Evolutionary conservation across 1,140 invertebrate genomes (phyloP).

Genomic region (Macrobrachium nipponense): DNA sequence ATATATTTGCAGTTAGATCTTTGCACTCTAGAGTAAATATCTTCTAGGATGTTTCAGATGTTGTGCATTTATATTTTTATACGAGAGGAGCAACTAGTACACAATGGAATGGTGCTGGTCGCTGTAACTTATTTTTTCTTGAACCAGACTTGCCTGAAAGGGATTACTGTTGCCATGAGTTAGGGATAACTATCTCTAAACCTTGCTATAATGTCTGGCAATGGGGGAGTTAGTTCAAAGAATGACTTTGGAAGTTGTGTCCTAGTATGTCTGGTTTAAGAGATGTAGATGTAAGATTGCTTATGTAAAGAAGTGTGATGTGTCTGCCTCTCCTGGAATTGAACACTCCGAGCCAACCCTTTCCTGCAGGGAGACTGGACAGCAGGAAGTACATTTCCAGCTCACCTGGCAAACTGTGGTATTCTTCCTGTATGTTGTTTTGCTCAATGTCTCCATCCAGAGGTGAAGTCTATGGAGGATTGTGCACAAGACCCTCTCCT

Average conservation of each 20-base stretch:
- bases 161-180: neutral
- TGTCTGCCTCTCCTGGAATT: slow-evolving; percentile 25
- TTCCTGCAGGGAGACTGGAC: slow-evolving; percentile 24
- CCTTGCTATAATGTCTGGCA: no score
- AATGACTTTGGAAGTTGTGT: neutral
- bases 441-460: slow-evolving; percentile 58
- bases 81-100: slow-evolving; percentile 47
- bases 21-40: slow-evolving; percentile 25
- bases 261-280: neutral
- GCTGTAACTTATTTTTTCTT: slow-evolving; percentile 23
- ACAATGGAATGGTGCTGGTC: slow-evolving; percentile 40
- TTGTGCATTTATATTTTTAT: slow-evolving; percentile 59
- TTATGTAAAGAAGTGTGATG: slow-evolving; percentile 13
- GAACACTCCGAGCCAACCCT: slow-evolving; percentile 29
- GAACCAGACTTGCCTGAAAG: slow-evolving; percentile 18
- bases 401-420: slow-evolving; percentile 26
- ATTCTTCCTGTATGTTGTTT: slow-evolving; percentile 53
- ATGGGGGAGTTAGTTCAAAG: neutral
- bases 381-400: slow-evolving; percentile 19
- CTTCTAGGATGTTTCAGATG: slow-evolving; percentile 37
- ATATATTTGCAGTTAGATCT: slow-evolving; percentile 5
- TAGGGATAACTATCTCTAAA: neutral
- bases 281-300: neutral
- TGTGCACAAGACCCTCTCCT: slow-evolving; percentile 24
- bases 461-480: slow-evolving; percentile 9